Evolutionary conservation across 53 echinoderm and acorn worm species (phyloP).

Genomic region (Antedon mediterranea): DNA sequence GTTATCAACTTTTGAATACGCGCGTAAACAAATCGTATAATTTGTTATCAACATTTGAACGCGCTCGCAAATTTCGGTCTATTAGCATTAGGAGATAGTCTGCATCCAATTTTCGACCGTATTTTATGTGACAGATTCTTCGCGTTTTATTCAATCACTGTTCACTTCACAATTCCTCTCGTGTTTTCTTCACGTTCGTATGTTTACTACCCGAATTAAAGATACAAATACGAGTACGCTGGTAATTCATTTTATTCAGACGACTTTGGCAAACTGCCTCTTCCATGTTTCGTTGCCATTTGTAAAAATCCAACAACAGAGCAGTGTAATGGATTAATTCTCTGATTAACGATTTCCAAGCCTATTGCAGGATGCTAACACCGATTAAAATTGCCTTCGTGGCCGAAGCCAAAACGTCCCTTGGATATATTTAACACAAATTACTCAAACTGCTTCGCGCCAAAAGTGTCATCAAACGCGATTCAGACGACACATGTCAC

Average conservation of each 20-base stretch:
- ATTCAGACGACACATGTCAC: background rate
- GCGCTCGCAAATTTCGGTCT: too few relatives aligned
- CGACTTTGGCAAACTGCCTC: background rate
- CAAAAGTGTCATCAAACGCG: slow-evolving; percentile 1
- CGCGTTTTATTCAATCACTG: too few relatives aligned
- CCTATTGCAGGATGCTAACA: background rate
- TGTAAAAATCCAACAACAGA: background rate
- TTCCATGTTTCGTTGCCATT: background rate
- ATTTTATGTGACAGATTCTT: too few relatives aligned
- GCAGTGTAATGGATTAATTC: background rate
- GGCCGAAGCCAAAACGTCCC: background rate
- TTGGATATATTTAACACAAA: slow-evolving; percentile 1
- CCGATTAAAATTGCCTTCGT: slow-evolving; percentile 1
- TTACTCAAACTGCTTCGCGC: background rate
- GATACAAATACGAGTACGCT: background rate
- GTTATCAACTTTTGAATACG: too few relatives aligned
- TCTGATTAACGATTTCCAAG: background rate
- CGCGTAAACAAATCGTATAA: too few relatives aligned
- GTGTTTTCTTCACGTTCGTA: too few relatives aligned
- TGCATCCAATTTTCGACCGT: too few relatives aligned
- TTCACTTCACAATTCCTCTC: too few relatives aligned
- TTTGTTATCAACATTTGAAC: too few relatives aligned
- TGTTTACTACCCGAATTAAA: too few relatives aligned
- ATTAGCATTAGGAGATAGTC: too few relatives aligned
- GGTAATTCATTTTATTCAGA: background rate